A percentile compares a stretch with the other conserved stretches of the same genome.
Conservation (phyloP, 1,140 invertebrate genomes). For the Drosophila dunni region DNA sequence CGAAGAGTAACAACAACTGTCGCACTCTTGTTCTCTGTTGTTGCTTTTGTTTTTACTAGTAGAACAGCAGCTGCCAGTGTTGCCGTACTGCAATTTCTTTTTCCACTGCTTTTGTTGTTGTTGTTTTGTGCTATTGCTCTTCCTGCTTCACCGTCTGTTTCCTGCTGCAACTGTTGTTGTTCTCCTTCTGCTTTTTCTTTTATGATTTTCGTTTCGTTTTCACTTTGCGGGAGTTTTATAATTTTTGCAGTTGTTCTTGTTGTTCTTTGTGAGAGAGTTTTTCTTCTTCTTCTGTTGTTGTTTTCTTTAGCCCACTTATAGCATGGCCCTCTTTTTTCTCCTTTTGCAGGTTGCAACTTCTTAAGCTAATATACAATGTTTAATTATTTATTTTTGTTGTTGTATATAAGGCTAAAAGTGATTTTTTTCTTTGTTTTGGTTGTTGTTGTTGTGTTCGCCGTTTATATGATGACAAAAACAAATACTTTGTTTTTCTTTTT, state of each 20-base stretch:
- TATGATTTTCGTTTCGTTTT: constrained; percentile 15
- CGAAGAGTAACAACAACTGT: constrained; percentile 1
- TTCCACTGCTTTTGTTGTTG: neutral
- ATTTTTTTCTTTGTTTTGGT: constrained; percentile 55
- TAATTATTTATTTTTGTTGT: constrained; percentile 21
- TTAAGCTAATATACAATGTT: constrained; percentile 33
- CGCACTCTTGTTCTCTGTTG: neutral
- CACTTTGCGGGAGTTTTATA: neutral
- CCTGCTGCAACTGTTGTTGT: neutral
- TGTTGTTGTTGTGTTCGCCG: constrained; percentile 41
- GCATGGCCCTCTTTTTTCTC: constrained; percentile 22
- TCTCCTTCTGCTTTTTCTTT: neutral
- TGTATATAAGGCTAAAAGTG: constrained; percentile 78
- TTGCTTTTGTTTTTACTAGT: constrained; percentile 4
- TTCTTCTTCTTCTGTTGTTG: neutral
- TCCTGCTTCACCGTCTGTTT: neutral
- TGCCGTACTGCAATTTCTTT: neutral
- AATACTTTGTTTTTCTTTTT: constrained; percentile 53
- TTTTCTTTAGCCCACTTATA: constrained; percentile 18
- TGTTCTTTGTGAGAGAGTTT: neutral
- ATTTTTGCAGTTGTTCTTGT: neutral
- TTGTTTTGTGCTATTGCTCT: neutral
- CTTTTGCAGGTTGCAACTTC: constrained; percentile 17
- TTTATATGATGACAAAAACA: constrained; percentile 45
- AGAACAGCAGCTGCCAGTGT: neutral